Percentiles rank a stretch among this genome's conserved stretches.
phyloP scores from a whole-genome alignment of 2,888 invertebrate genomes.

The Lutraria lutraria region DNA sequence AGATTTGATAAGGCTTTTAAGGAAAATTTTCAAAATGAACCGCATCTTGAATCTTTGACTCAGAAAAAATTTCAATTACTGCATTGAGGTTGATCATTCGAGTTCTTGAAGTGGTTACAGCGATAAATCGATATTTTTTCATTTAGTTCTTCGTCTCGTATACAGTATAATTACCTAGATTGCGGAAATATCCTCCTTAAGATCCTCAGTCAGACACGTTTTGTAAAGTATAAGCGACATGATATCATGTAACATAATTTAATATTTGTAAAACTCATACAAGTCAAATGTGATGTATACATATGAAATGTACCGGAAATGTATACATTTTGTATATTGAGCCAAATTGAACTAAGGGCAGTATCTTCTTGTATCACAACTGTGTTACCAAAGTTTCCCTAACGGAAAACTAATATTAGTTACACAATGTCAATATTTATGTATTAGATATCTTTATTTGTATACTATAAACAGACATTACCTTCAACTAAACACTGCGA shows the following conservation, averaged over 20 bases:
- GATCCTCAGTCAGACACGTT: too few relatives aligned
- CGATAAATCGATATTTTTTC: too few relatives aligned
- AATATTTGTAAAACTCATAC: neutral
- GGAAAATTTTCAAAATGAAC: too few relatives aligned
- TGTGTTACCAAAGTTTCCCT: neutral
- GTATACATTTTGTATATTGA: neutral
- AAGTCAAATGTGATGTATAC: constrained; percentile 17
- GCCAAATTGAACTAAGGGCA: neutral
- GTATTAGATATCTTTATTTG: neutral
- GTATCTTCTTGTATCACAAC: neutral
- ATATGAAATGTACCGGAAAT: neutral
- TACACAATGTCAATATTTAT: constrained; percentile 14
- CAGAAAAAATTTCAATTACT: too few relatives aligned
- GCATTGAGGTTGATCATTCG: too few relatives aligned
- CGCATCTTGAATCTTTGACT: too few relatives aligned
- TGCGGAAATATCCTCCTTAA: too few relatives aligned
- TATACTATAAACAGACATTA: neutral
- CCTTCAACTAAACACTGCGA: neutral
- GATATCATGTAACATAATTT: neutral
- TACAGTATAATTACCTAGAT: too few relatives aligned
- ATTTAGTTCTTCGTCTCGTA: too few relatives aligned
- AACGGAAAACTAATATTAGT: neutral
- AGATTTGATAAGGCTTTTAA: too few relatives aligned
- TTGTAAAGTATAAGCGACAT: neutral
- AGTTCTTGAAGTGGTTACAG: too few relatives aligned